phyloP scores from a whole-genome alignment of 2,113 vertebrate species.

The Pluvialis apricaria region DNA sequence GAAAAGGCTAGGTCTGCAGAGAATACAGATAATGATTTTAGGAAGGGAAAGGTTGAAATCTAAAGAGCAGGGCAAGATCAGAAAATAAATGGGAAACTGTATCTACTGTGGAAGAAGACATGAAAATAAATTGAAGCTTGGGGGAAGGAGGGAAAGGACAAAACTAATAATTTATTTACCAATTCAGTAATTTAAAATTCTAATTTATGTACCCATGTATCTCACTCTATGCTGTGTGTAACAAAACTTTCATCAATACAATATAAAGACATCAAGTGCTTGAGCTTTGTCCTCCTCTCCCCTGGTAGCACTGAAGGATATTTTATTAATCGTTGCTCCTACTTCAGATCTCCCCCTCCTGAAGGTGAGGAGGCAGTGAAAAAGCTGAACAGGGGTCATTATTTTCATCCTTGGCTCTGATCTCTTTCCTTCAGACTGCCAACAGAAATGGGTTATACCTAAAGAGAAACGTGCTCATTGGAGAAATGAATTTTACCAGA shows the following conservation, averaged over 20 bases:
- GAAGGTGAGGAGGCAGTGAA: background rate
- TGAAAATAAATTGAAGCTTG: constrained; percentile 36
- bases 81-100: background rate
- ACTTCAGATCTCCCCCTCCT: background rate
- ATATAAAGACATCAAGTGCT: background rate
- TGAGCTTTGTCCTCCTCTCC: constrained; percentile 8
- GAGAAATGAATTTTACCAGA: background rate
- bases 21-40: background rate
- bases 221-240: background rate
- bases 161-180: constrained; percentile 50
- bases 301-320: background rate
- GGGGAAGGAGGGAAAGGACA: background rate
- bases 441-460: background rate
- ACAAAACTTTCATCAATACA: constrained; percentile 17
- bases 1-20: background rate
- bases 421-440: background rate
- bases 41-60: background rate
- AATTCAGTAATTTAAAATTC: background rate
- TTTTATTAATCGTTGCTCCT: background rate
- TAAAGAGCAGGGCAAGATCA: background rate
- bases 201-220: constrained; percentile 15
- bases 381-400: background rate
- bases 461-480: background rate
- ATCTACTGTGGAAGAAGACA: background rate
- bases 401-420: background rate